Base-by-base conservation (phyloP, 2,113 vertebrate genomes). In the Calyptomena viridis region DNA sequence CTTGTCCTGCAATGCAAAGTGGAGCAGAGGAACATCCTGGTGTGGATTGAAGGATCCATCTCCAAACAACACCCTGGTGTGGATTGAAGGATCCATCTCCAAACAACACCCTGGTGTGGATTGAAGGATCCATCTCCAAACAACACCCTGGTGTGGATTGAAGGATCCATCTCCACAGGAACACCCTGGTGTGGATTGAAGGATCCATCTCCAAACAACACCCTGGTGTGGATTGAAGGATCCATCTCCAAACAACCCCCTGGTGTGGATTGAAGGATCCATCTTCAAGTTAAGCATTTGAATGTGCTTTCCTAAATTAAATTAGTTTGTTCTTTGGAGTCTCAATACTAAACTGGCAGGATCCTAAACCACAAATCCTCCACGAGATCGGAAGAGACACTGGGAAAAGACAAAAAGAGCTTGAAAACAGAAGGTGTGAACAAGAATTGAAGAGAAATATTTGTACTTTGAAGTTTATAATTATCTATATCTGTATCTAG, bases 311-410 rank as follows among this genome's bases (percentile, higher is more conserved):
- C 20, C 55, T 4, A 2, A 22, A 21, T 2, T 52, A 39, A 63
- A 31, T 19, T 8, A 1, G 20, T 0, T 2, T 1, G 16, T 5
- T 60, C 23, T 14, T 13, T 8, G 44, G 39, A 55, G 53, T 8
- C 49, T 17, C 3, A 19, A 79, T 62, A 17, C 73, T 6, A 27
- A 67, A 33, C 8, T 50, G 33, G 4, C 69, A 2, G 0, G 5
- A 12, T n/a, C n/a, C n/a, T n/a, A 40, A 40, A 40, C 10, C 33
- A 7, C 15, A 33, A 47, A 66, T 5, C 56, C 50, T 53, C 16
- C 14, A 1, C 52, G 60, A 33, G 21, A 0, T 33, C 27, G 46
- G 40, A 55, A 35, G 17, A 72, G 14, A 35, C 33, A n/a, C 28
- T 42, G 19, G 50, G 7, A n/a, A 20, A 40, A 62, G 15, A 27